Base-by-base conservation (phyloP, 2,113 vertebrate genomes). In the Notarius quadriscutis region DNA sequence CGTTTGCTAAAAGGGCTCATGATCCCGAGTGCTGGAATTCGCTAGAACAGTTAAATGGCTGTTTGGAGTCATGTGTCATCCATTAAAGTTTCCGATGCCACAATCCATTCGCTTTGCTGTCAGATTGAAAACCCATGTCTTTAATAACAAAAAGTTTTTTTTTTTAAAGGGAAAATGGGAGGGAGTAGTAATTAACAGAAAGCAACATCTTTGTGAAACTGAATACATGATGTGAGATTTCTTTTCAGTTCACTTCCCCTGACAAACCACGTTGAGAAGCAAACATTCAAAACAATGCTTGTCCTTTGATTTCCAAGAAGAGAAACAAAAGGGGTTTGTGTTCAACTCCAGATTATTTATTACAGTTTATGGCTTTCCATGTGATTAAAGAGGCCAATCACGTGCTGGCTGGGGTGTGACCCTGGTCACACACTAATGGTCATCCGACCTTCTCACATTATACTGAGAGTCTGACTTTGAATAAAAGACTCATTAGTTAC, bases 21-120 rank as follows among this genome's bases (percentile, higher is more conserved):
- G 69, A 58, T 34, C 72, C 88, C 88, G 53, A 89, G 87, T 80
- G 51, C 84, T 89, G 91, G 88, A 89, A 78, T 87, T 90, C 87
- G 81, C 86, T 82, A 72, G 71, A 84, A 88, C 81, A 89, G 88
- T 89, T 82, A 88, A 88, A 88, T 55, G 87, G 78, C 78, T 93
- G 88, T 92, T 92, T 90, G 88, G 92, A 91, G 88, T 94, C 94
- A 91, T 92, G 91, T 86, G 88, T 81, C 69, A 60, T 63, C 41
- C 74, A 89, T 94, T 86, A 92, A 81, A 71, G 81, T 84, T 89
- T 87, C 58, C 88, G 63, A 91, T n/a, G 79, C 74, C 91, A 89
- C 62, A 48, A 50, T 78, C 74, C 75, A 75, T 65, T 86, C 83
- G 80, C 7, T 53, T 74, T 48, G 20, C 11, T 83, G 81, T 51